Conservation (phyloP, 2,113 vertebrate species). For the Notechis scutatus region DNA sequence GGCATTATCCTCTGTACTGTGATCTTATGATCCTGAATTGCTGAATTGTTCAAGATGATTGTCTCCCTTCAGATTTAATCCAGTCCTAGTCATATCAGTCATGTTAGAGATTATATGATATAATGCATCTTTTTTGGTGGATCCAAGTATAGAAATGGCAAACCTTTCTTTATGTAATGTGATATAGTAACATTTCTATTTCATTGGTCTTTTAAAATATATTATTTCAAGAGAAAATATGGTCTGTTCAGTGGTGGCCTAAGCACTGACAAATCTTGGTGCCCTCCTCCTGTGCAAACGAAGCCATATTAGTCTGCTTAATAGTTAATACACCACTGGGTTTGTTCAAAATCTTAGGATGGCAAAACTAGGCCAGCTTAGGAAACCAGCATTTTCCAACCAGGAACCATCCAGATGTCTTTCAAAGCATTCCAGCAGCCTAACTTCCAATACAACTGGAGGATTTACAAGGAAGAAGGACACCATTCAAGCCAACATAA, state of each 20-base stretch:
- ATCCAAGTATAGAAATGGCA: background rate
- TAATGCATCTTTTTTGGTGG: background rate
- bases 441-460: background rate
- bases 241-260: background rate
- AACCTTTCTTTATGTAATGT: background rate
- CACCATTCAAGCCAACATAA: accelerated
- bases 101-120: background rate
- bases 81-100: constrained; percentile 7
- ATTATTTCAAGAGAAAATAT: background rate
- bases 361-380: background rate
- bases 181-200: background rate
- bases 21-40: constrained; percentile 35
- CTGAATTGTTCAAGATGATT: constrained; percentile 19
- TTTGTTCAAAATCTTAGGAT: background rate
- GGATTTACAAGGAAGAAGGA: background rate
- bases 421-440: background rate
- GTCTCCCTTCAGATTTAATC: constrained; percentile 6
- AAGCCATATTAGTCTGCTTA: too few relatives aligned
- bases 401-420: background rate
- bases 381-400: background rate
- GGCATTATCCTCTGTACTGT: background rate
- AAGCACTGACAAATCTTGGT: too few relatives aligned
- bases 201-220: background rate
- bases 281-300: too few relatives aligned
- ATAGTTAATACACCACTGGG: too few relatives aligned